phyloP scores from a whole-genome alignment of 2,888 invertebrate genomes.

The Euplagia quadripunctaria region DNA sequence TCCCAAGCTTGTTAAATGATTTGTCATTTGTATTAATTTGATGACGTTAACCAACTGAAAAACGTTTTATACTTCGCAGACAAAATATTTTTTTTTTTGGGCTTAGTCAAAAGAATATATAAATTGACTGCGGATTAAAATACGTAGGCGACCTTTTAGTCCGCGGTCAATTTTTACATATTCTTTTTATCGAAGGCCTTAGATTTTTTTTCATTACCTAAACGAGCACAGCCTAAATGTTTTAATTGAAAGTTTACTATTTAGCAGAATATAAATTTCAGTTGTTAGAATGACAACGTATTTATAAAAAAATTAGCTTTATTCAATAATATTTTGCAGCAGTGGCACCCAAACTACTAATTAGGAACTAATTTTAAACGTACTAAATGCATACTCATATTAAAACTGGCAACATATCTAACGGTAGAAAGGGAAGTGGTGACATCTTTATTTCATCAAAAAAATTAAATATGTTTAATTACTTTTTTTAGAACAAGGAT shows the following conservation, averaged over 20 bases:
- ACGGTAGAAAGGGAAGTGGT: background rate
- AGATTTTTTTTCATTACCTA: background rate
- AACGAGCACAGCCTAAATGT: background rate
- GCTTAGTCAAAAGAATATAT: background rate
- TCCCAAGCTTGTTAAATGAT: background rate
- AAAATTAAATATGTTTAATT: background rate
- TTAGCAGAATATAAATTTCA: background rate
- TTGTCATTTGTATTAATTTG: background rate
- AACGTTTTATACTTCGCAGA: too few species aligned
- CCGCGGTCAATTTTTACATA: background rate
- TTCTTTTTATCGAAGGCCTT: background rate
- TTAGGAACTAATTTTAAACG: constrained; percentile 29
- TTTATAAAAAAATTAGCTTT: background rate
- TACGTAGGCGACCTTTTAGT: background rate
- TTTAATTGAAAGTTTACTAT: background rate
- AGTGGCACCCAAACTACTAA: constrained; percentile 40
- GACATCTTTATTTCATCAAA: background rate
- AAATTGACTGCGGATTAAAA: background rate
- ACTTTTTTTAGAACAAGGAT: background rate
- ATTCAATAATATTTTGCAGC: constrained; percentile 28
- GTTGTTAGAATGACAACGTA: background rate
- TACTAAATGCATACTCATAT: constrained; percentile 27
- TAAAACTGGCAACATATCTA: constrained; percentile 4
- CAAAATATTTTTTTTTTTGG: background rate
- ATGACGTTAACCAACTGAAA: background rate